phyloP scores from a whole-genome alignment of 2,888 invertebrate genomes.

The Lordiphosa fenestrarum region DNA sequence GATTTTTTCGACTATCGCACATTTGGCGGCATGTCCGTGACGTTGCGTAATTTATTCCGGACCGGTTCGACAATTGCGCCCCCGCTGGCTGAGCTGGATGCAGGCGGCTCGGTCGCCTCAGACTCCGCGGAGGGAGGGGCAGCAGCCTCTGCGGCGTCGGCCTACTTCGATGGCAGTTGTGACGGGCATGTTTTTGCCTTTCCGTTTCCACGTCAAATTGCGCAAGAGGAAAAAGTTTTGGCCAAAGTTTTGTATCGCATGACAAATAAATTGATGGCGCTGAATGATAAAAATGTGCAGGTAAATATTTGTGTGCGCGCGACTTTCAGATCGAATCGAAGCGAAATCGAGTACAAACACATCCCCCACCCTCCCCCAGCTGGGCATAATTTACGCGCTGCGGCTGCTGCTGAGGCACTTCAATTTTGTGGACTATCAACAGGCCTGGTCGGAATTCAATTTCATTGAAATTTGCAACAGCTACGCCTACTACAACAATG shows the following conservation, averaged over 20 bases:
- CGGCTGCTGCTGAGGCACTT: slow-evolving; percentile 77
- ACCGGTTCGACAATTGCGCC: slow-evolving; percentile 61
- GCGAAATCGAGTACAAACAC: slow-evolving; percentile 11
- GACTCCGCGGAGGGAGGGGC: slow-evolving; percentile 19
- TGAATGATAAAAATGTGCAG: slow-evolving; percentile 80
- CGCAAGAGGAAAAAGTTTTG: slow-evolving; percentile 76
- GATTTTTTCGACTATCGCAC: slow-evolving; percentile 79
- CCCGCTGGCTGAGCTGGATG: slow-evolving; percentile 54
- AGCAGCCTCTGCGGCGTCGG: slow-evolving; percentile 53
- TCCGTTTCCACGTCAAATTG: slow-evolving; percentile 58
- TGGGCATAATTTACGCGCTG: slow-evolving; percentile 79
- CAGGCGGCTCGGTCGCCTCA: slow-evolving; percentile 19
- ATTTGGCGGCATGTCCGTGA: slow-evolving; percentile 78
- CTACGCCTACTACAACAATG: slow-evolving; percentile 78
- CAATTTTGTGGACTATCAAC: slow-evolving; percentile 78
- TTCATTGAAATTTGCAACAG: slow-evolving; percentile 79
- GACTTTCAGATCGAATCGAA: slow-evolving; percentile 22
- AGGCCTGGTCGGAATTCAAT: slow-evolving; percentile 80
- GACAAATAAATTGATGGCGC: slow-evolving; percentile 80
- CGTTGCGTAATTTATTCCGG: slow-evolving; percentile 79
- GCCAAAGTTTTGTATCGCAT: slow-evolving; percentile 79
- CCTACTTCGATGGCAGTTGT: slow-evolving; percentile 42
- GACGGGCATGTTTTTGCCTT: slow-evolving; percentile 65
- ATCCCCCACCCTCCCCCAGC: slow-evolving; percentile 50
- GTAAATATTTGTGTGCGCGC: slow-evolving; percentile 71